These are phyloP conservation scores for Harpegnathos saltator DNA, from an alignment of 1,140 invertebrate genomes.

Conservation along the genomic window DNA sequence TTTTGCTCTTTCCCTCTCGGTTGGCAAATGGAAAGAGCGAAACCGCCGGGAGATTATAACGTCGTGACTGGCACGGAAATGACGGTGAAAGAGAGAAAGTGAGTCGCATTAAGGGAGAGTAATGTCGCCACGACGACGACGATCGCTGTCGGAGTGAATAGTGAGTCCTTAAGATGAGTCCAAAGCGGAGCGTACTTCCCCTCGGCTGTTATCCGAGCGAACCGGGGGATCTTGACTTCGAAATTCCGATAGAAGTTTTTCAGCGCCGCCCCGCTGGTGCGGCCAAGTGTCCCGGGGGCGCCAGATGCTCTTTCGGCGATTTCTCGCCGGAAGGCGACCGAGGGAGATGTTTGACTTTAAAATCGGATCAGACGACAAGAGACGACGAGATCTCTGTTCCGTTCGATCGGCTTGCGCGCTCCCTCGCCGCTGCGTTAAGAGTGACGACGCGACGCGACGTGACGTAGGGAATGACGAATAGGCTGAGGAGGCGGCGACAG, in stretches of 20 bases:
- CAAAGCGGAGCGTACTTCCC: not conserved
- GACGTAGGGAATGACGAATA: no score
- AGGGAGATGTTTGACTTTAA: conserved; percentile 9
- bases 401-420: not conserved
- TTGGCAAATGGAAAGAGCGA: conserved; percentile 12
- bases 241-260: conserved; percentile 7
- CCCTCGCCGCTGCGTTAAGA: conserved; percentile 1
- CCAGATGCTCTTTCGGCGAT: not conserved
- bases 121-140: not conserved
- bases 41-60: not conserved
- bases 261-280: no score
- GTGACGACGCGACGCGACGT: not conserved
- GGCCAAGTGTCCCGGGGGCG: not conserved
- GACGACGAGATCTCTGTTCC: not conserved
- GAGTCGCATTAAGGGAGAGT: conserved; percentile 16
- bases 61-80: not conserved
- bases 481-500: no score
- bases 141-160: conserved; percentile 11
- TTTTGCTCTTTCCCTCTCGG: not conserved
- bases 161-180: not conserved
- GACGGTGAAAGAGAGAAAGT: conserved; percentile 2
- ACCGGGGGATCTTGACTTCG: not conserved
- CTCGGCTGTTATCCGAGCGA: not conserved
- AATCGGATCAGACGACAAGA: not conserved
- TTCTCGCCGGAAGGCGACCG: not conserved